Base-by-base conservation (phyloP, 2,113 vertebrate species). In the Barnardius zonarius region DNA sequence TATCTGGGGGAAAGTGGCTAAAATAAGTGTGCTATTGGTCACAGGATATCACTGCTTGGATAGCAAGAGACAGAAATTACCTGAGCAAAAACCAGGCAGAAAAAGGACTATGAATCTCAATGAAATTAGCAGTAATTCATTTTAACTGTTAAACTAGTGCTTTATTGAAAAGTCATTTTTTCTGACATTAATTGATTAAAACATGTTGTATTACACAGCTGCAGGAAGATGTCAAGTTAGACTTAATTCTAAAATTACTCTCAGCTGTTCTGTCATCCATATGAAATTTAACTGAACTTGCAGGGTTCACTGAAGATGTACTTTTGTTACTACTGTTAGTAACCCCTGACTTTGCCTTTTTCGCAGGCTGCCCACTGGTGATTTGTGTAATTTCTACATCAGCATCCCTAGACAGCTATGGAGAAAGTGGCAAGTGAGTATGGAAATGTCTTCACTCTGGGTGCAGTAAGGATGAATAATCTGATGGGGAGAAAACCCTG, bases 341-440 rank as follows among this genome's bases (percentile, higher is more conserved):
- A 39, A 39, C 35, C 17, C 3, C 28, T 10, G 30, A 8, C 13
- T 81, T 66, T 91, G 61, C n/a, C n/a, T 57, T 74, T 67, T 67
- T 91, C 54, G 19, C 97, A 99, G 99, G 99, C 18, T 98, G 97
- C 77, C 99, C 99, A 0, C 82, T 99, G 52, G 86, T 99, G 83
- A 98, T 99, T 77, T 99, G 99, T 59, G 87, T 98, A 16, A 97
- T 99, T 57, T 99, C 99, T n/a, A 72, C 99, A n/a, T 97, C 98
- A 0, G 98, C 98, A 1, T 98, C 99, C 43, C 88, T 98, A 55
- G 90, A 98, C 94, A 99, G 99, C 94, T 99, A 99, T 0, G 99
- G 99, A 30, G 98, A 98, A 62, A 97, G 91, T 37, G 97, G 96
- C 91, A 99, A 99, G 99, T 99, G 96, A 98, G 99, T 99, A 55